Percentiles rank a stretch among this genome's conserved stretches.
phyloP scores from a whole-genome alignment of 2,113 vertebrate species.

The Ophthalmolycus amberensis region DNA sequence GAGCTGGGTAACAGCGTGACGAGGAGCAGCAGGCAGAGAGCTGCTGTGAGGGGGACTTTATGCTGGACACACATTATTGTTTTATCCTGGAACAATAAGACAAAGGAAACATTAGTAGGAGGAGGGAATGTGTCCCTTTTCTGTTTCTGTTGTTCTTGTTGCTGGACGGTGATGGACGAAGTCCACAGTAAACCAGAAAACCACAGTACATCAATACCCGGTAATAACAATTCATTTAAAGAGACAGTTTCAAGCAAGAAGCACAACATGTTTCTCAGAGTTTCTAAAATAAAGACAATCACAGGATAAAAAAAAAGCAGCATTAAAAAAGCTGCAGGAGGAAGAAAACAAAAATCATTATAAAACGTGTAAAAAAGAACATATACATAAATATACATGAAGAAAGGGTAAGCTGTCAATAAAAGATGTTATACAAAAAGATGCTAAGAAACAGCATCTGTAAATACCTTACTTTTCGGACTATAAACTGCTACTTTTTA shows the following conservation, averaged over 20 bases:
- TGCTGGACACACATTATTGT: slow-evolving; percentile 31
- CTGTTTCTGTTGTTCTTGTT: not conserved
- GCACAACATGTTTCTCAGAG: not conserved
- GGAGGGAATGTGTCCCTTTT: not conserved
- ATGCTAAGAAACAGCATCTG: not conserved
- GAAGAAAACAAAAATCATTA: not conserved
- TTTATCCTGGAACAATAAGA: slow-evolving; percentile 42
- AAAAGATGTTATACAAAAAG: not conserved
- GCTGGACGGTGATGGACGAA: not conserved
- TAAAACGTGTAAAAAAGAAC: not conserved
- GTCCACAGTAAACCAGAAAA: too few relatives aligned
- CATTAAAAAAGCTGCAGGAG: not conserved
- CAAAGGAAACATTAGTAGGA: not conserved
- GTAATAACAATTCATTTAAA: too few relatives aligned
- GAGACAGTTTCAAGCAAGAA: not conserved
- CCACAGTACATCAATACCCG: not conserved
- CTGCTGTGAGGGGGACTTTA: slow-evolving; percentile 44
- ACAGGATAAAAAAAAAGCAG: not conserved
- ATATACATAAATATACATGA: not conserved
- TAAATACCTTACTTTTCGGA: not conserved
- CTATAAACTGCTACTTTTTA: too few relatives aligned
- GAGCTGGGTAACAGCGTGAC: slow-evolving; percentile 61
- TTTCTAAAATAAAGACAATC: not conserved
- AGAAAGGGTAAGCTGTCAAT: not conserved
- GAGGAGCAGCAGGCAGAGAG: slow-evolving; percentile 73